Evolutionary conservation across 2,888 invertebrate species (phyloP).

Genomic region (Lissocephala sabroskyi): DNA sequence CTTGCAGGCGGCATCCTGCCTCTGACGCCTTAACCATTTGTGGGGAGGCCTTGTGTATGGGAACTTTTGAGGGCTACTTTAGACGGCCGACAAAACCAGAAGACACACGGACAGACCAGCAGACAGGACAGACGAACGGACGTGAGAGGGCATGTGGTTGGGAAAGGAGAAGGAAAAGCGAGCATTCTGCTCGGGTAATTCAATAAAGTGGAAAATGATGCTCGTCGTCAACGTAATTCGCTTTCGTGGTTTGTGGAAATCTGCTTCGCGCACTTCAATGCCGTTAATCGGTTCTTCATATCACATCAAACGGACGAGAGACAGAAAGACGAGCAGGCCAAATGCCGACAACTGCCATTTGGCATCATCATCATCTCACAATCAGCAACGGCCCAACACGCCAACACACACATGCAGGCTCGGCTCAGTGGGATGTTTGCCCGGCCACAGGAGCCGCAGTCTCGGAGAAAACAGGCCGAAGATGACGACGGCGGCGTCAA

Average conservation of each 20-base stretch:
- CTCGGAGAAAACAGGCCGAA: neutral
- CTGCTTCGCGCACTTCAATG: slow-evolving; percentile 41
- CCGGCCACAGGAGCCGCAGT: no score
- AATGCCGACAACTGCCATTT: slow-evolving; percentile 25
- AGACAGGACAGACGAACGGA: no score
- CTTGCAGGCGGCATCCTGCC: no score
- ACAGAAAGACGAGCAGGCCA: no score
- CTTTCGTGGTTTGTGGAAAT: slow-evolving; percentile 56
- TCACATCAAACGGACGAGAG: slow-evolving; percentile 43
- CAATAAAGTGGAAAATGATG: slow-evolving; percentile 66
- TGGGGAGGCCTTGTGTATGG: neutral
- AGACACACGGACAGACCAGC: slow-evolving; percentile 11
- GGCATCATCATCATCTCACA: slow-evolving; percentile 33
- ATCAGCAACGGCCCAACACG: slow-evolving; percentile 35
- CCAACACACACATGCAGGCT: slow-evolving; percentile 12
- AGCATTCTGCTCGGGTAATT: slow-evolving; percentile 42
- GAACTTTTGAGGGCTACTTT: neutral
- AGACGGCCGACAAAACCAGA: no score
- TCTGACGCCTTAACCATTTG: no score
- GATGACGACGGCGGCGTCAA: neutral
- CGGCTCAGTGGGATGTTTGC: no score
- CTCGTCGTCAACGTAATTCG: slow-evolving; percentile 64
- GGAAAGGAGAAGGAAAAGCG: neutral
- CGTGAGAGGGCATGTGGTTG: no score
- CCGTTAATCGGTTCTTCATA: slow-evolving; percentile 65